Conservation (phyloP, 92 coral and sea anemone genomes). For the Epizoanthus scotinus region DNA sequence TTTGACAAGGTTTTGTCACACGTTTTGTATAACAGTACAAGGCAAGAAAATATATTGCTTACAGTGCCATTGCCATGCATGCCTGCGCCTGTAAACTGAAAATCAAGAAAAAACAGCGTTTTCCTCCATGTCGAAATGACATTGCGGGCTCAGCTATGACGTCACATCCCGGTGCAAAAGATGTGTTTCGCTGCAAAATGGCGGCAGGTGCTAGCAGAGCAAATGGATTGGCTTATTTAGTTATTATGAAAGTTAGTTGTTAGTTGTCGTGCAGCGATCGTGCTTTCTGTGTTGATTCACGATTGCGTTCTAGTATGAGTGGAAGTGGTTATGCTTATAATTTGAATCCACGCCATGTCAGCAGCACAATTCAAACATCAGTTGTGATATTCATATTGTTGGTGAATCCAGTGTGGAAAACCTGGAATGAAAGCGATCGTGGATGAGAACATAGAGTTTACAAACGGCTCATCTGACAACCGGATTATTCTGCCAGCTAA, state of each 20-base stretch:
- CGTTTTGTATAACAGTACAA: too few relatives aligned
- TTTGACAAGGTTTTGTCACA: too few relatives aligned
- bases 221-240: slow-evolving; percentile 27
- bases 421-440: slow-evolving; percentile 83
- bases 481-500: slow-evolving; percentile 82
- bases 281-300: slow-evolving; percentile 12
- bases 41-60: too few relatives aligned
- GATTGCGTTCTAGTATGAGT: slow-evolving; percentile 26
- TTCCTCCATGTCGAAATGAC: too few relatives aligned
- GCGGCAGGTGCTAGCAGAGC: slow-evolving; percentile 42
- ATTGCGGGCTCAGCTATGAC: slow-evolving; percentile 42
- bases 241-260: slow-evolving; percentile 25
- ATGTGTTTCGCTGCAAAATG: slow-evolving; percentile 40
- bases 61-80: too few relatives aligned
- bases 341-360: slow-evolving; percentile 14
- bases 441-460: slow-evolving; percentile 49
- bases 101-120: too few relatives aligned
- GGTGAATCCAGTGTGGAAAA: slow-evolving; percentile 70
- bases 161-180: slow-evolving; percentile 10
- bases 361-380: slow-evolving; percentile 17
- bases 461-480: slow-evolving; percentile 41
- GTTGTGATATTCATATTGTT: slow-evolving; percentile 41
- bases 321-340: background rate
- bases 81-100: too few relatives aligned
- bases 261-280: slow-evolving; percentile 19